These are phyloP conservation scores for Axis porcinus DNA, from an alignment of 2,113 vertebrate genomes.

Conservation along the genomic window DNA sequence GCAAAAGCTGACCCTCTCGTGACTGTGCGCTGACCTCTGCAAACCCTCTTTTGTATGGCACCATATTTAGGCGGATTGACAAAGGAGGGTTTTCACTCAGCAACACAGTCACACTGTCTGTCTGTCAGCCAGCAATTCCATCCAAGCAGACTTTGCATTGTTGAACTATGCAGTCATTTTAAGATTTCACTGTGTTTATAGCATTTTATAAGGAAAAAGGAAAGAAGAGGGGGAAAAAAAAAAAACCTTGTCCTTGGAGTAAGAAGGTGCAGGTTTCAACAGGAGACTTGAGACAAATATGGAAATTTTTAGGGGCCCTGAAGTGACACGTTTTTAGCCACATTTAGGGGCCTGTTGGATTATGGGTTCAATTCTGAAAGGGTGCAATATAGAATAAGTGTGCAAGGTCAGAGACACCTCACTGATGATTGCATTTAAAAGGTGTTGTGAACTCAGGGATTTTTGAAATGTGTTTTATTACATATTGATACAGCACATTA, in stretches of 20 bases:
- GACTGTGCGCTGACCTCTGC: too few relatives aligned
- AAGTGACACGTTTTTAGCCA: neutral
- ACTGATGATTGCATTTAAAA: accelerated
- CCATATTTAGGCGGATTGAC: neutral
- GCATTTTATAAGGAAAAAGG: neutral
- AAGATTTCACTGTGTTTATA: neutral
- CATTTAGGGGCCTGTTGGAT: neutral
- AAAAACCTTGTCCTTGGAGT: neutral
- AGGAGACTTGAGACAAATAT: neutral
- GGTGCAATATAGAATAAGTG: accelerated
- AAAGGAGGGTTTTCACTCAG: neutral
- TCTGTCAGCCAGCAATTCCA: neutral
- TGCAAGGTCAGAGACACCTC: accelerated
- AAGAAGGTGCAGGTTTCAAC: neutral
- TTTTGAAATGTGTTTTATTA: neutral
- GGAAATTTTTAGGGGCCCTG: neutral
- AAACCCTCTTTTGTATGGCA: accelerated
- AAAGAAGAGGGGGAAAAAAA: neutral
- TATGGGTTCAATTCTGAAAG: neutral
- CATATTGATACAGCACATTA: neutral
- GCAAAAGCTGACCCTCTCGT: accelerated
- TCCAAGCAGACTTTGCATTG: neutral
- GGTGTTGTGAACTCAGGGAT: neutral
- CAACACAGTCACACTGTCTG: accelerated
- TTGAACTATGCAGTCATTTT: neutral